Base-by-base conservation (phyloP, 2,113 vertebrate genomes). In the Chascanopsetta lugubris region DNA sequence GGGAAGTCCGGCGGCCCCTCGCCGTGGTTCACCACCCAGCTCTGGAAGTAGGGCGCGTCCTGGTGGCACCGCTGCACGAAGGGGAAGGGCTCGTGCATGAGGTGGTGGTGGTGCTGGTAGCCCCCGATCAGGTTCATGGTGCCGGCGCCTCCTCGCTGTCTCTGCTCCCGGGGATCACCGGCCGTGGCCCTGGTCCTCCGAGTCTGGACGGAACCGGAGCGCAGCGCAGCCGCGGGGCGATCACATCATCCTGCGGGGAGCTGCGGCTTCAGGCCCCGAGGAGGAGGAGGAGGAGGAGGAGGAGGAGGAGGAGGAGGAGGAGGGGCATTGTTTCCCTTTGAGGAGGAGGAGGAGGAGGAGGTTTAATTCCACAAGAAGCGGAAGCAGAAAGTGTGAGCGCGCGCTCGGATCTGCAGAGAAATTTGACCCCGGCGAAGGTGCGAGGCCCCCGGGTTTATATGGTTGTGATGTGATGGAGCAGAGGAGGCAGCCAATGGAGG, bases 81-180 rank as follows among this genome's bases (percentile, higher is more conserved):
- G 43, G 96, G 93, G 72, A 96, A 96, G 4, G 94, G 92, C 10
- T 96, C 95, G 90, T 95, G 95, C 83, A 96, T 94, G 87, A 95
- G 89, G 66, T 94, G 93, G 80, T 95, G 94, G 74, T 89, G 88
- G 34, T 93, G 93, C 85, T 95, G 94, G 90, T 95, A 97, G 80
- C 95, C 87, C 80, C 95, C 95, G 79, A 98, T 95, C 48, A 98
- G 91, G 92, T 96, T 98, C 96, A 98, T 98, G 63, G 5, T 77
- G 71, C 45, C 26, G 21, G 57, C 38, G 30, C 22, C 55, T 65
- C 57, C 6, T 20, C 13, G 49, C 50, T 29, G 18, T 45, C 25
- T 64, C 59, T 42, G 55, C 64, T 24, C 59, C 53, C 56, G 38
- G 56, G 63, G 74, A 72, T 75, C 34, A 8, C 5, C 42, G 26